Evolutionary conservation across 2,113 vertebrate genomes (phyloP).

Genomic region (Podarcis muralis): DNA sequence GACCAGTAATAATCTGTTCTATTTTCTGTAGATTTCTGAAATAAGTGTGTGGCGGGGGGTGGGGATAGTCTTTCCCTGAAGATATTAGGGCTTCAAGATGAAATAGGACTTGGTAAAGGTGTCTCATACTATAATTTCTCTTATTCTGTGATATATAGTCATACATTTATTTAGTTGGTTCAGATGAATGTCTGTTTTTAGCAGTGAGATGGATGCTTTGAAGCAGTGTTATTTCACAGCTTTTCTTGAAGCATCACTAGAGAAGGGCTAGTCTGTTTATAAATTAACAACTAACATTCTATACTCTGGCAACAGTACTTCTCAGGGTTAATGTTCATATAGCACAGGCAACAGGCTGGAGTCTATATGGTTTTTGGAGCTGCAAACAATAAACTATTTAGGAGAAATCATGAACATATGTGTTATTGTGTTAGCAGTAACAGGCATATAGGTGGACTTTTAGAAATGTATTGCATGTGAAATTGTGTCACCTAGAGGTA

Average conservation of each 20-base stretch:
- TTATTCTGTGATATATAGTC: neutral
- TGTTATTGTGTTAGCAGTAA: neutral
- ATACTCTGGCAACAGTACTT: accelerated
- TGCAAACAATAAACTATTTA: neutral
- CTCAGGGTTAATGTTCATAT: neutral
- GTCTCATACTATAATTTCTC: neutral
- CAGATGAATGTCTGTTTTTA: neutral
- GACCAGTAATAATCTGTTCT: neutral
- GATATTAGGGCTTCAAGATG: neutral
- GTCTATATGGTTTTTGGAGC: accelerated
- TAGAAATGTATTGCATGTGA: neutral
- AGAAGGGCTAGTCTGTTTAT: neutral
- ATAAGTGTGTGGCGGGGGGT: neutral
- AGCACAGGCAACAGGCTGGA: neutral
- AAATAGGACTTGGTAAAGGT: neutral
- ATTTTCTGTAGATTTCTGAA: neutral
- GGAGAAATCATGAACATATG: accelerated
- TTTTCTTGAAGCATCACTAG: neutral
- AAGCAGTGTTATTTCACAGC: neutral
- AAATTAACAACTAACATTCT: neutral
- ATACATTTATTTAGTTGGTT: neutral
- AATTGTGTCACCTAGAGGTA: slow-evolving; percentile 9
- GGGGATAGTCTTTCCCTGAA: neutral
- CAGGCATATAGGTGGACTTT: accelerated
- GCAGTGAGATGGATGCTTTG: neutral